phyloP scores from a whole-genome alignment of 2,113 vertebrate species.

The Bombycilla garrulus region DNA sequence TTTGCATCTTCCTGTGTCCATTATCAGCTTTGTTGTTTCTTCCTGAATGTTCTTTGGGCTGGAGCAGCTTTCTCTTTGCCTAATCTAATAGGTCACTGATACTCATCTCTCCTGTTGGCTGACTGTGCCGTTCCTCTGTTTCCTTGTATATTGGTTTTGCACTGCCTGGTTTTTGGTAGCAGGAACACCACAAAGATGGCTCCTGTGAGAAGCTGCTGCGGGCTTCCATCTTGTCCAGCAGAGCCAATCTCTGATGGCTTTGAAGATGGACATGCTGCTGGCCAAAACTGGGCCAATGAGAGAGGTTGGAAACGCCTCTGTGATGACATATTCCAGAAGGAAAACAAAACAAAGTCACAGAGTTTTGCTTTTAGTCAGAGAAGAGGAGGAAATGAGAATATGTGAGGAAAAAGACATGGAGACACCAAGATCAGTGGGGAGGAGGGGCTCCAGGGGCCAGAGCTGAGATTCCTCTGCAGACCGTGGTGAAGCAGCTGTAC shows the following conservation, averaged over 20 bases:
- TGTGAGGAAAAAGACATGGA: background rate
- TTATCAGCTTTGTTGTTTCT: background rate
- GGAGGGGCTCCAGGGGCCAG: background rate
- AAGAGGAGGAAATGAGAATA: background rate
- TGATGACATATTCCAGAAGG: background rate
- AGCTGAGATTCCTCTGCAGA: background rate
- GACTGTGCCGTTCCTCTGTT: background rate
- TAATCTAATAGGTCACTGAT: background rate
- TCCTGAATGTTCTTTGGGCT: background rate
- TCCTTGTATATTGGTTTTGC: background rate
- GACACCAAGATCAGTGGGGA: background rate
- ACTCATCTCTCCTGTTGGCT: background rate
- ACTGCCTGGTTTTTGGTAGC: background rate
- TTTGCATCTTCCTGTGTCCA: background rate
- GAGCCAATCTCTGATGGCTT: background rate
- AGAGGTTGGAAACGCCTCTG: background rate
- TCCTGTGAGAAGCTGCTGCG: background rate
- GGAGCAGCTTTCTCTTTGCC: background rate
- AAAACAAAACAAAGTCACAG: background rate
- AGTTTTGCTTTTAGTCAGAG: background rate
- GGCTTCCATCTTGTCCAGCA: background rate
- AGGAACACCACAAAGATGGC: background rate
- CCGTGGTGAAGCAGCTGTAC: background rate
- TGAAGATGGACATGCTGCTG: background rate
- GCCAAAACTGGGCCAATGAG: background rate